phyloP scores from a whole-genome alignment of 2,797 vertebrate genomes.

The Moxostoma hubbsi region DNA sequence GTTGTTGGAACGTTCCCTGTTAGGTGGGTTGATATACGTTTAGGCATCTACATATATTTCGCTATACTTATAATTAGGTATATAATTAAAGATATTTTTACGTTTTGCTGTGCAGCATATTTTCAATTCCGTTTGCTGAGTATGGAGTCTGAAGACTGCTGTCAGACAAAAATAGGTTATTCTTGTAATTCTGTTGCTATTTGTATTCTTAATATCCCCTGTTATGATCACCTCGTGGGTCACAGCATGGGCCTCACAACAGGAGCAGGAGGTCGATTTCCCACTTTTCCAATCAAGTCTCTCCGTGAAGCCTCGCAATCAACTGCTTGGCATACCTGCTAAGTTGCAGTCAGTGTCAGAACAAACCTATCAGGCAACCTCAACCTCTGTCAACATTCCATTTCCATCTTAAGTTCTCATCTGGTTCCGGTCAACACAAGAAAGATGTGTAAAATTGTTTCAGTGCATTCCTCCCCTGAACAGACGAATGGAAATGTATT shows the following conservation, averaged over 20 bases:
- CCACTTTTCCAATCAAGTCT: constrained; percentile 48
- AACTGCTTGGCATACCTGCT: constrained; percentile 38
- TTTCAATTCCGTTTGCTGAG: background rate
- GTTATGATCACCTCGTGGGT: constrained; percentile 33
- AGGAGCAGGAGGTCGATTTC: constrained; percentile 20
- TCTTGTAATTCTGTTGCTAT: background rate
- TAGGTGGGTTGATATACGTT: background rate
- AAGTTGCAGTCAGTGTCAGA: constrained; percentile 30
- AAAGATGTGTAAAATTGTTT: constrained; percentile 32
- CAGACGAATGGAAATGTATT: constrained; percentile 48
- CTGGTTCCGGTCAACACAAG: constrained; percentile 10
- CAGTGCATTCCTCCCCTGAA: constrained; percentile 24
- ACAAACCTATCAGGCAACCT: constrained; percentile 4
- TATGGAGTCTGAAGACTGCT: background rate
- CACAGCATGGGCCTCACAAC: constrained; percentile 42
- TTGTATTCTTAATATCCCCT: background rate
- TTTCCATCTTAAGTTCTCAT: background rate
- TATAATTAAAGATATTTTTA: too few species aligned
- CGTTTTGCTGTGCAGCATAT: too few species aligned
- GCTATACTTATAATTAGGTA: background rate
- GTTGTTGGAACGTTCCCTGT: too few species aligned
- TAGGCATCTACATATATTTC: background rate
- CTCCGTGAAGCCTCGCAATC: constrained; percentile 29
- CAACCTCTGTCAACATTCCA: constrained; percentile 7
- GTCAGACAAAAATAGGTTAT: constrained; percentile 12